Evolutionary conservation across 2,888 invertebrate species (phyloP).

Genomic region (Dimorphilus gyrociliatus): DNA sequence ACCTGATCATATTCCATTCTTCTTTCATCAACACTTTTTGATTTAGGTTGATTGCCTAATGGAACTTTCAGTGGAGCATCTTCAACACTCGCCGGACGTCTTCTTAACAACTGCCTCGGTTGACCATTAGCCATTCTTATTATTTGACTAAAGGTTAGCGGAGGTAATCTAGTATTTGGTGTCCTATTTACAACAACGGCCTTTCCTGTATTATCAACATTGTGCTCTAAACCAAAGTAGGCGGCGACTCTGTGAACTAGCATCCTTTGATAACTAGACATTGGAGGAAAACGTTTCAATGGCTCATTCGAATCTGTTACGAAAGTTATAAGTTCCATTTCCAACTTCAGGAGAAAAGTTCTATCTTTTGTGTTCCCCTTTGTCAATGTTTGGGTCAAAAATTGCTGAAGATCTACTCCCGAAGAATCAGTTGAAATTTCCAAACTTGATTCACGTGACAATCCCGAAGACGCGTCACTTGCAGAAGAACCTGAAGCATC

Average conservation of each 20-base stretch:
- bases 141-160: no score
- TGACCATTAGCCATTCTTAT: no score
- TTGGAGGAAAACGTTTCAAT: constrained; percentile 80
- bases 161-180: constrained; percentile 47
- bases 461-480: no score
- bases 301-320: constrained; percentile 63
- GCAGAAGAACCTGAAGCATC: no score
- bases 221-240: constrained; percentile 83
- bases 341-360: constrained; percentile 63
- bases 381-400: constrained; percentile 75
- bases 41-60: no score
- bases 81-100: no score
- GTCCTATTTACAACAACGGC: constrained; percentile 58
- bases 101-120: no score
- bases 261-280: constrained; percentile 92
- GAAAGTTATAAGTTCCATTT: constrained; percentile 66
- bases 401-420: constrained; percentile 65
- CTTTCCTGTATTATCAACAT: constrained; percentile 66
- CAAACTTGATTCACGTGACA: no score
- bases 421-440: constrained; percentile 55
- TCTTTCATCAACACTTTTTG: no score
- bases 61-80: no score
- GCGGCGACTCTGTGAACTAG: constrained; percentile 81
- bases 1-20: no score
- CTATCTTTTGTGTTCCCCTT: constrained; percentile 77